phyloP scores from a whole-genome alignment of 2,113 vertebrate genomes.

The Platysteira castanea region DNA sequence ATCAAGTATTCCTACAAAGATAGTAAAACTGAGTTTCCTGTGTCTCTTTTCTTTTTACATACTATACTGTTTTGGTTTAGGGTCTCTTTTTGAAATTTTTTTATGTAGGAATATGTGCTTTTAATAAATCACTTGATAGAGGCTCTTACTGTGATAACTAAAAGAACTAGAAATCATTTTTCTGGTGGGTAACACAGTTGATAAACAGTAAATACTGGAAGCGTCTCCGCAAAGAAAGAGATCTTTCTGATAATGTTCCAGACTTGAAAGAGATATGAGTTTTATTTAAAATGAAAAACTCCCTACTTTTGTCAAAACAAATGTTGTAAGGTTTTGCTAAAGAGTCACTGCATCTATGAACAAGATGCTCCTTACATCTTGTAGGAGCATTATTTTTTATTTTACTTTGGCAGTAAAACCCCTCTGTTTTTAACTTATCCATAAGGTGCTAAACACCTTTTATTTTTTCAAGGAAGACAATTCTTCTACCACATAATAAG shows the following conservation, averaged over 20 bases:
- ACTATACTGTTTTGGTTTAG: background rate
- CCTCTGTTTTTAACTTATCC: background rate
- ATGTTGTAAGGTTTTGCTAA: background rate
- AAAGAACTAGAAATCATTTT: background rate
- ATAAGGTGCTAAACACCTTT: background rate
- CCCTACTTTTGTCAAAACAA: background rate
- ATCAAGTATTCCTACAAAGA: background rate
- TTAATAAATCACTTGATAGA: background rate
- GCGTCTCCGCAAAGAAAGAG: background rate
- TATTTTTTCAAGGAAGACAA: background rate
- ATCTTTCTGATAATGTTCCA: background rate
- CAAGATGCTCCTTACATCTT: background rate
- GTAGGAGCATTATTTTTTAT: background rate
- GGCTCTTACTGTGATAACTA: background rate
- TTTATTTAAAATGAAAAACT: background rate
- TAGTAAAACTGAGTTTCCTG: background rate
- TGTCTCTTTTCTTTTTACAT: background rate
- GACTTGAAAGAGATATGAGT: background rate
- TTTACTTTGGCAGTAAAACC: background rate
- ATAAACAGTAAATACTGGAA: background rate
- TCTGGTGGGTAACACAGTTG: background rate
- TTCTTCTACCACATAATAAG: background rate
- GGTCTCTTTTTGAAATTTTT: background rate
- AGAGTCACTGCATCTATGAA: background rate
- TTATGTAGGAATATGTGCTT: background rate